phyloP scores from a whole-genome alignment of 2,113 vertebrate species.

The Panthera leo region DNA sequence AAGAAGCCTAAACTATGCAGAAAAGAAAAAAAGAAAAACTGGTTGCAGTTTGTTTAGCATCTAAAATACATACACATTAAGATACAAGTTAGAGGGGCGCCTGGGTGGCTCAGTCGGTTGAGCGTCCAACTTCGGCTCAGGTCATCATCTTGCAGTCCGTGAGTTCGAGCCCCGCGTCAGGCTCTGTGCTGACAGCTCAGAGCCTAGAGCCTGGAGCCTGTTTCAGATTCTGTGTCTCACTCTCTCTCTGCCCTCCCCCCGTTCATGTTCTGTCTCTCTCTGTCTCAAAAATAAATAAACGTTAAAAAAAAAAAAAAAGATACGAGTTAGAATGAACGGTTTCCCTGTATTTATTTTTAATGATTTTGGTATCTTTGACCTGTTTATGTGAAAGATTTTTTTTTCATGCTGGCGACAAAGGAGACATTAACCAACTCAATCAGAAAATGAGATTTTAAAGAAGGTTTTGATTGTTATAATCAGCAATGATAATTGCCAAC shows the following conservation, averaged over 20 bases:
- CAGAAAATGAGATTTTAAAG: neutral
- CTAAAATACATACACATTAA: neutral
- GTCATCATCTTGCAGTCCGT: too few relatives aligned
- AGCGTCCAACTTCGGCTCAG: too few relatives aligned
- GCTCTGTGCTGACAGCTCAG: too few relatives aligned
- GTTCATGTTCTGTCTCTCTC: too few relatives aligned
- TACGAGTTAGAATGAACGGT: neutral
- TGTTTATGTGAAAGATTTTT: neutral
- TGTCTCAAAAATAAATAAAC: too few relatives aligned
- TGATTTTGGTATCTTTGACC: neutral
- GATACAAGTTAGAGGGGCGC: neutral
- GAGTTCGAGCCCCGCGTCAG: too few relatives aligned
- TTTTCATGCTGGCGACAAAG: neutral
- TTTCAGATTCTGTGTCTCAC: too few relatives aligned
- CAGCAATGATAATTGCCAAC: neutral
- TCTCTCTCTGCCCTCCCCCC: too few relatives aligned
- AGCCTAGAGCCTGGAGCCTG: too few relatives aligned
- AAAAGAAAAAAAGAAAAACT: neutral
- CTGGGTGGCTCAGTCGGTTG: too few relatives aligned
- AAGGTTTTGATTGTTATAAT: neutral
- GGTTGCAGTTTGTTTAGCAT: neutral
- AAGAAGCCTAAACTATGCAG: neutral
- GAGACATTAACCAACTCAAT: neutral
- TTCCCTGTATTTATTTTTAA: neutral
- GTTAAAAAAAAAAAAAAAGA: neutral